Evolutionary conservation across 2,797 vertebrate species (phyloP).

Genomic region (Adrianichthys oophorus): DNA sequence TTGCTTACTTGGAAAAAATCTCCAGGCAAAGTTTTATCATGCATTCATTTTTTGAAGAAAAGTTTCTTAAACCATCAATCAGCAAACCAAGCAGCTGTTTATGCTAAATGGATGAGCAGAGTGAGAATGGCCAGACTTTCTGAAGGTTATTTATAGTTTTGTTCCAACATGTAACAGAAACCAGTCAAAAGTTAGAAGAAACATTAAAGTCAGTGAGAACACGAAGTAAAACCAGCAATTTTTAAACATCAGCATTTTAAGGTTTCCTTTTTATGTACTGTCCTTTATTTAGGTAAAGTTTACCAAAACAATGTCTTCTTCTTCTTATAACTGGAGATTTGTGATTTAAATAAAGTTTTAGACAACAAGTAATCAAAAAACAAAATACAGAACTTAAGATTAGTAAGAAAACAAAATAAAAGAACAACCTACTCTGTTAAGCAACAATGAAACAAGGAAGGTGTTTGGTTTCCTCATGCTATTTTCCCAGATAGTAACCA

Average conservation of each 20-base stretch:
- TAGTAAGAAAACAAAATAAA: no score
- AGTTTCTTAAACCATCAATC: conserved; percentile 38
- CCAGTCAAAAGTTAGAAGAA: conserved; percentile 21
- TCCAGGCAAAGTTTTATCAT: conserved; percentile 2
- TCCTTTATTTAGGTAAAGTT: no score
- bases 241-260: neutral
- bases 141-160: conserved; percentile 69
- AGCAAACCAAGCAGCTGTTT: conserved; percentile 59
- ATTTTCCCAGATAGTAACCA: no score
- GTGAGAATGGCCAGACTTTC: conserved; percentile 62
- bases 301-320: no score
- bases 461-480: no score
- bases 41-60: conserved; percentile 4
- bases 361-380: no score
- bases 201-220: conserved; percentile 21
- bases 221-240: neutral
- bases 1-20: neutral
- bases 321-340: no score
- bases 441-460: no score
- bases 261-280: neutral
- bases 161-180: conserved; percentile 34
- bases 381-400: no score
- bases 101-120: conserved; percentile 52
- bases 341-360: no score
- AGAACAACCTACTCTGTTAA: no score